Evolutionary conservation across 1,140 invertebrate genomes (phyloP).

Genomic region (Bombus confusus): DNA sequence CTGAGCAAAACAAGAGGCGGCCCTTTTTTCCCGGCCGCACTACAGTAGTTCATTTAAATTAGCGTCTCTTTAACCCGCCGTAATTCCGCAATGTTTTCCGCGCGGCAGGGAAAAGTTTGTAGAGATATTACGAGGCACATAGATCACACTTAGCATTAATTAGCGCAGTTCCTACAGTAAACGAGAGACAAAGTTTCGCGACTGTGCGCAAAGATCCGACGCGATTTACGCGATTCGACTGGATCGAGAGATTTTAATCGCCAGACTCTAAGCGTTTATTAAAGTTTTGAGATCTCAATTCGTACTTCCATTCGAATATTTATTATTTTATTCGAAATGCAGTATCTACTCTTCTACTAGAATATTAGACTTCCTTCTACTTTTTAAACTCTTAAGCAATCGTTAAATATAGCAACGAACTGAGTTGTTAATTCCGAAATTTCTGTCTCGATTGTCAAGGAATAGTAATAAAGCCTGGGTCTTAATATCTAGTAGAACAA

Average conservation of each 20-base stretch:
- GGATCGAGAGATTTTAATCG: not conserved
- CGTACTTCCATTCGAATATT: no score
- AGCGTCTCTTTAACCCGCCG: constrained; percentile 51
- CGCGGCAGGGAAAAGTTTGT: constrained; percentile 27
- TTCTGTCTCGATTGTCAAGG: no score
- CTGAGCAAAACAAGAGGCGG: constrained; percentile 18
- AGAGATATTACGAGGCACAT: constrained; percentile 37
- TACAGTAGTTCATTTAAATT: constrained; percentile 56
- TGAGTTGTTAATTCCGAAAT: no score
- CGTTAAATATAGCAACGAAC: no score
- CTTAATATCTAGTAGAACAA: no score
- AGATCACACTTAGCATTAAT: constrained; percentile 53
- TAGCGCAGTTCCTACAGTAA: constrained; percentile 17
- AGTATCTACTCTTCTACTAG: no score
- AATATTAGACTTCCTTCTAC: no score
- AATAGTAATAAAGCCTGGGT: no score
- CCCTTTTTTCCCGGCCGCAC: constrained; percentile 8
- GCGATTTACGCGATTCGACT: not conserved
- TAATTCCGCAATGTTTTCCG: constrained; percentile 53
- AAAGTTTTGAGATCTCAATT: not conserved
- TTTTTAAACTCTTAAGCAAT: no score
- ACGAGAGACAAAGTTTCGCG: constrained; percentile 17
- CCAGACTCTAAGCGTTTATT: not conserved
- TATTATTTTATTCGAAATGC: no score
- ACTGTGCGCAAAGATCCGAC: not conserved